Evolutionary conservation across 92 coral and sea anemone species (phyloP).

Genomic region (Zoanthus gigantus): DNA sequence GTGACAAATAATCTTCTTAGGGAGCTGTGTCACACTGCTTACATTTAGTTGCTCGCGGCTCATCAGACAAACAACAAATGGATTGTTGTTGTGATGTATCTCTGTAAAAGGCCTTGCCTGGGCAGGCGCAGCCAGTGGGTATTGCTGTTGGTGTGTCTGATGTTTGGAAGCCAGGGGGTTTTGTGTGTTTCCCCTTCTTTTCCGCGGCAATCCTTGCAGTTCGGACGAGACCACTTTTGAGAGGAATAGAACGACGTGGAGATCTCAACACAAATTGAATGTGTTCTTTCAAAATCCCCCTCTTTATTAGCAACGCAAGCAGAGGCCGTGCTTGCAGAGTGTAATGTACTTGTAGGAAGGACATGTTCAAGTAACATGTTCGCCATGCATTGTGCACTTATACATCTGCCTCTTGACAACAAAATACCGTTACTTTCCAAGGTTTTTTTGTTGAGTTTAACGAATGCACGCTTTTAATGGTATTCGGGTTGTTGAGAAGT

Average conservation of each 20-base stretch:
- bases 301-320: conserved; percentile 23
- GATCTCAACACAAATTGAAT: conserved; percentile 32
- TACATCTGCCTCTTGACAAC: conserved; percentile 58
- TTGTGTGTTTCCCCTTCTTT: conserved; percentile 54
- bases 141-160: conserved; percentile 28
- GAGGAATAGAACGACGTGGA: conserved; percentile 30
- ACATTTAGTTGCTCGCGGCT: conserved; percentile 50
- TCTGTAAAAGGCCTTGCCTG: conserved; percentile 47
- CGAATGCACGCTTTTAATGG: conserved; percentile 50
- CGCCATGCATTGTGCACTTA: conserved; percentile 54
- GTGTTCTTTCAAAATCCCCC: conserved; percentile 48
- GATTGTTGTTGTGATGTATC: conserved; percentile 61
- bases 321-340: conserved; percentile 64
- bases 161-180: conserved; percentile 55
- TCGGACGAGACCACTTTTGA: conserved; percentile 50
- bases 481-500: conserved; percentile 47
- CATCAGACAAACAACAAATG: conserved; percentile 52
- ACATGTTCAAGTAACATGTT: conserved; percentile 60
- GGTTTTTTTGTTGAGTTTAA: background rate
- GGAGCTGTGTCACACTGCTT: conserved; percentile 48
- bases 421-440: conserved; percentile 38
- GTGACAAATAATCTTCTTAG: background rate
- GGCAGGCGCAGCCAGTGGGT: conserved; percentile 32
- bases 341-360: conserved; percentile 54
- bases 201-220: conserved; percentile 52